phyloP scores from a whole-genome alignment of 2,113 vertebrate species.

The Prinia subflava region DNA sequence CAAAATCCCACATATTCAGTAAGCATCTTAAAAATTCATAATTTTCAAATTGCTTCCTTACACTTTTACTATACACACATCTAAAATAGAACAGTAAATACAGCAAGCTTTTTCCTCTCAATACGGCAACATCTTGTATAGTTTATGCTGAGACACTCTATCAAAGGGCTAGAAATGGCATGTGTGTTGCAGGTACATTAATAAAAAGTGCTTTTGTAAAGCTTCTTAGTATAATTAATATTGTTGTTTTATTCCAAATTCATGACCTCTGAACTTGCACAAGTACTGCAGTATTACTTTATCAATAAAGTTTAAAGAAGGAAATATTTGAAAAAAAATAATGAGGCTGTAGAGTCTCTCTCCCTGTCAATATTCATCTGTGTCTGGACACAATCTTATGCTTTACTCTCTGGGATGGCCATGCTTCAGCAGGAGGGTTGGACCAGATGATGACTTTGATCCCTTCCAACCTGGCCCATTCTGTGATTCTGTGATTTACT shows the following conservation, averaged over 20 bases:
- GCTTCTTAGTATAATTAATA: neutral
- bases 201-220: neutral
- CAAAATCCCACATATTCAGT: neutral
- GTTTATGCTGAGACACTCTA: neutral
- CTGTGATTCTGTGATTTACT: neutral
- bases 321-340: neutral
- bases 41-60: neutral
- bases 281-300: neutral
- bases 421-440: neutral
- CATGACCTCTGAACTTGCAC: neutral
- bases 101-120: neutral
- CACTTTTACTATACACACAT: neutral
- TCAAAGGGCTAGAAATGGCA: no score
- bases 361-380: no score
- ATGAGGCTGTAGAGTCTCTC: neutral
- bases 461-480: neutral
- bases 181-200: accelerated
- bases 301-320: neutral
- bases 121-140: neutral
- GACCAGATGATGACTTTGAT: no score
- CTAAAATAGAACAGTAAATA: neutral
- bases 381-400: neutral
- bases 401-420: neutral
- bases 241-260: neutral
- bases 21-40: neutral